Evolutionary conservation across 2,888 invertebrate species (phyloP).

Genomic region (Campoplex capitator): DNA sequence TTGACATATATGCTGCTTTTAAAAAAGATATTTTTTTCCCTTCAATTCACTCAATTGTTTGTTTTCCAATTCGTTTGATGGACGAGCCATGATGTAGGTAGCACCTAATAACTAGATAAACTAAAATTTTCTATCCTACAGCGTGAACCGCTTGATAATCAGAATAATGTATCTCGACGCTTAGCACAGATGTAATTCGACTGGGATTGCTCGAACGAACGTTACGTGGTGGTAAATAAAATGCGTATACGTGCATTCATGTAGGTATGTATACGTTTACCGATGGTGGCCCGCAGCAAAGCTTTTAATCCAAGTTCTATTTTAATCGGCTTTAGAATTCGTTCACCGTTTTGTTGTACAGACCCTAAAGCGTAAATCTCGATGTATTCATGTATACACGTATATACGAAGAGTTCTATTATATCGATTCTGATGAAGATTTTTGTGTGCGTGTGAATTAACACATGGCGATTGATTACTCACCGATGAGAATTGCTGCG

Average conservation of each 20-base stretch:
- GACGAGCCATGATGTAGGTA: not conserved
- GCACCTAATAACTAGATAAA: constrained; percentile 16
- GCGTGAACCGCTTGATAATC: constrained; percentile 42
- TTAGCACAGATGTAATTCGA: constrained; percentile 43
- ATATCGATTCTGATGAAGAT: constrained; percentile 39
- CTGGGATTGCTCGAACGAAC: constrained; percentile 31
- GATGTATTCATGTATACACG: constrained; percentile 9
- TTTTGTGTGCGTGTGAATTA: constrained; percentile 28
- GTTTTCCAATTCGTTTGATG: not conserved
- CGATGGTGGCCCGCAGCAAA: constrained; percentile 26
- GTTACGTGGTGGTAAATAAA: constrained; percentile 16
- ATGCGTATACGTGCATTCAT: constrained; percentile 11
- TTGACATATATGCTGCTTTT: too few species aligned
- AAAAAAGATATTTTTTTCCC: not conserved
- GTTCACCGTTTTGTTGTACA: constrained; percentile 48
- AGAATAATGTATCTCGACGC: constrained; percentile 51
- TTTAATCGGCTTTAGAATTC: constrained; percentile 63
- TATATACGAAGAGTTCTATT: constrained; percentile 20
- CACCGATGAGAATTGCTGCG: constrained; percentile 24
- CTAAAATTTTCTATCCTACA: not conserved
- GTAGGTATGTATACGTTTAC: constrained; percentile 21
- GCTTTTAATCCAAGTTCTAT: constrained; percentile 65
- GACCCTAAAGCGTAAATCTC: not conserved
- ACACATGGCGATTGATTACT: constrained; percentile 17
- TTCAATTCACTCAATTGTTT: not conserved